Evolutionary conservation across 2,888 invertebrate genomes (phyloP), one percentile per base, ranked within the genome.

Genomic region (Philaethria dido): DNA sequence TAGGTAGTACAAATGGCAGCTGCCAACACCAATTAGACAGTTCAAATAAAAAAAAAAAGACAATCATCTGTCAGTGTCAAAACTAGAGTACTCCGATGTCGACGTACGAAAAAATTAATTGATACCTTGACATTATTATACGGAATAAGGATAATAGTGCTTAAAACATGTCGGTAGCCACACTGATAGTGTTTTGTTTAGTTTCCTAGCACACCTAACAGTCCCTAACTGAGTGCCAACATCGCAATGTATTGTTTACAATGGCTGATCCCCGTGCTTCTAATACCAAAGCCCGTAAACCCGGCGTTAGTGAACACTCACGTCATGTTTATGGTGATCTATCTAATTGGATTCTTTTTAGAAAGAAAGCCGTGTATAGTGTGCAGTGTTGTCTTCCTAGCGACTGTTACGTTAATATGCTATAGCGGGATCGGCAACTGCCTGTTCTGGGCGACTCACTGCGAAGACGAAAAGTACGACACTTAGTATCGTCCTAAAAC

Each of bases 241-340:
- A 69, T 75, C 86, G 84, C 82, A 75, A 98, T 98, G 98, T 98
- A 99, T 94, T 99, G 98, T 93, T 95, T 99, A 81, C 98, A 99
- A 94, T 98, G 98, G 97, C 94, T 99, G 81, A 97, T 99, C 80
- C 99, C 99, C 68, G 98, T 99, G 78, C 94, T 99, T 73, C 94
- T 99, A 74, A 98, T 99, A 87, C 99, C 99, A 75, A 99, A 99
- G 90, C 99, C 99, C 66, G 95, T 98, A 73, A 99, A 99, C 93
- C 99, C 99, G 79, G 98, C 98, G 44, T 93, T 99, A 69, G 95
- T 99, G 77, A 97, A 99, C 86, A 99, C 99, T 64, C 98, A 99
- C 89, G 98, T 98, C 70, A 97, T 99, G 96, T 99, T 99, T 87
- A 98, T 99, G 95, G 96, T 98, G 73, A 94, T 99, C 63, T 99